phyloP scores from a whole-genome alignment of 2,797 vertebrate species.

The Rachycentron canadum region DNA sequence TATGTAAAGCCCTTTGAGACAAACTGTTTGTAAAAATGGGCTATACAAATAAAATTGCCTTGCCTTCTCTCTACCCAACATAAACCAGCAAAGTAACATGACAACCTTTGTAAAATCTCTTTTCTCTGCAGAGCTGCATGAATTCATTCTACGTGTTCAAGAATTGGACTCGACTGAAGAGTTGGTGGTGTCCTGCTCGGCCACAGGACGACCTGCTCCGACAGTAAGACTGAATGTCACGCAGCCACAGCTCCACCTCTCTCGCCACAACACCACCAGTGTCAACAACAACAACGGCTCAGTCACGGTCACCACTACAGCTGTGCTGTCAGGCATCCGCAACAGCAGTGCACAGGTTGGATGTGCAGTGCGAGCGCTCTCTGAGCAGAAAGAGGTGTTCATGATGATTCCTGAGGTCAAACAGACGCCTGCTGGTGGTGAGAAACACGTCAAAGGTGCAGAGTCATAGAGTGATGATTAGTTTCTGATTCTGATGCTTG shows the following conservation, averaged over 20 bases:
- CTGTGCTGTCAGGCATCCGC: conserved; percentile 22
- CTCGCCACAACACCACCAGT: neutral
- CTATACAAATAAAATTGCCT: no score
- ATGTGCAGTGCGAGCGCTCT: conserved; percentile 35
- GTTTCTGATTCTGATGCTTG: neutral
- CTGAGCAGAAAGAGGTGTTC: neutral
- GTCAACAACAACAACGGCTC: conserved; percentile 38
- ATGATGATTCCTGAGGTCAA: neutral
- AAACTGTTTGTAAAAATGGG: no score
- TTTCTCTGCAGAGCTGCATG: conserved; percentile 52
- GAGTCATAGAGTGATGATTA: fast-evolving
- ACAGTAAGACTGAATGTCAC: conserved; percentile 30
- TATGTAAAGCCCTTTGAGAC: no score
- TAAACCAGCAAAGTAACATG: no score
- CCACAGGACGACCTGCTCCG: conserved; percentile 61
- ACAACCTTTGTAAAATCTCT: neutral
- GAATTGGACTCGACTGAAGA: neutral
- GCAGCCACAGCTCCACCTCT: neutral
- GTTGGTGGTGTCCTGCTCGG: conserved; percentile 54
- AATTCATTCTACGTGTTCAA: conserved; percentile 13
- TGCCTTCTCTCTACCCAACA: no score
- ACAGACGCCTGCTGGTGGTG: conserved; percentile 4
- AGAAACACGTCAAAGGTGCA: conserved; percentile 5
- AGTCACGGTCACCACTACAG: conserved; percentile 43
- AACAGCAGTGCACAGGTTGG: conserved; percentile 2